Percentiles rank a stretch among this genome's conserved stretches.
Evolutionary conservation across 2,797 vertebrate genomes (phyloP).

Genomic region (Sciaenops ocellatus): DNA sequence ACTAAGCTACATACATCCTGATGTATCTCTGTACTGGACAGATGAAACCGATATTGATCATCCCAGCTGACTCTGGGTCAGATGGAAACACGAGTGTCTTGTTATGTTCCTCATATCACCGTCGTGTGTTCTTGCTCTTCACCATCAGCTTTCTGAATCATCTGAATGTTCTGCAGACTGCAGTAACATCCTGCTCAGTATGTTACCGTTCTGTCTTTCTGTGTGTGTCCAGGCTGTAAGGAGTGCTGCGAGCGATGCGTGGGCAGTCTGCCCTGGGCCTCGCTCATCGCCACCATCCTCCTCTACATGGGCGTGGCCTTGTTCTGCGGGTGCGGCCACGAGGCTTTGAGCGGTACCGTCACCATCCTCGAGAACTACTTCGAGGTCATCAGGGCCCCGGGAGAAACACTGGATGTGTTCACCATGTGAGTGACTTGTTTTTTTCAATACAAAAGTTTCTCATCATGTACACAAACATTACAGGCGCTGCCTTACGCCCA

Average conservation of each 20-base stretch:
- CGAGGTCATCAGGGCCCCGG: constrained; percentile 91
- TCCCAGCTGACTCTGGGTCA: not conserved
- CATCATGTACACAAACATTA: not conserved
- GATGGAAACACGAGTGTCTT: not conserved
- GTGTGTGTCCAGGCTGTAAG: constrained; percentile 86
- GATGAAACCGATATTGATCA: not conserved
- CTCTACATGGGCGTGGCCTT: constrained; percentile 97
- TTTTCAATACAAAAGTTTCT: no score
- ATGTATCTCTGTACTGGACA: not conserved
- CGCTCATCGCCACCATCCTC: constrained; percentile 96
- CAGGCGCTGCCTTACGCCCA: no score
- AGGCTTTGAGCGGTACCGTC: constrained; percentile 95
- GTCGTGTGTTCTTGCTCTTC: not conserved
- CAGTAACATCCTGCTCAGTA: not conserved
- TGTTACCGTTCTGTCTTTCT: not conserved
- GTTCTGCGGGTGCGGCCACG: constrained; percentile 98
- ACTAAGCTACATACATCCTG: not conserved
- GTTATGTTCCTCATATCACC: not conserved
- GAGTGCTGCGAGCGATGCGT: constrained; percentile 98
- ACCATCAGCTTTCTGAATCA: not conserved
- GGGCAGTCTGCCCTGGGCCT: constrained; percentile 98
- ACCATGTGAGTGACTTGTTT: constrained; percentile 90
- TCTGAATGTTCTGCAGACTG: not conserved
- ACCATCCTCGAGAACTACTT: constrained; percentile 98
- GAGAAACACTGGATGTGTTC: constrained; percentile 92